phyloP scores from a whole-genome alignment of 1,140 invertebrate genomes.

The Campoletis sonorensis region DNA sequence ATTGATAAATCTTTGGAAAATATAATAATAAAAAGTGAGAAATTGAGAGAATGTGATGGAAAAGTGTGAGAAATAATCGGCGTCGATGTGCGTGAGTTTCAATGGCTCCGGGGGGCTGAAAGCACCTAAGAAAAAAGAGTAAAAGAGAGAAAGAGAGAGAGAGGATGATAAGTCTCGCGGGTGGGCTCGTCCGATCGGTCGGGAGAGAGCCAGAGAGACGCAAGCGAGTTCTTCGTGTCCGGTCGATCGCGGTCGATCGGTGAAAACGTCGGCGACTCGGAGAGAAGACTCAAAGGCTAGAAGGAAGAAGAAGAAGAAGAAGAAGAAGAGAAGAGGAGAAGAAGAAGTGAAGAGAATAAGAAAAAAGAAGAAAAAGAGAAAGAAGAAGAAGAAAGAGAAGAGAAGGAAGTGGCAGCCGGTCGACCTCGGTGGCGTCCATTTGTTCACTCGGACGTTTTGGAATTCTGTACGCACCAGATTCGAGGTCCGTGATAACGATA shows the following conservation, averaged over 20 bases:
- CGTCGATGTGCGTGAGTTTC: slow-evolving; percentile 37
- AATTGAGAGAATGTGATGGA: background rate
- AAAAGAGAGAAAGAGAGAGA: slow-evolving; percentile 9
- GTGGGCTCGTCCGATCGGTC: slow-evolving; percentile 27
- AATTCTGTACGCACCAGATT: slow-evolving; percentile 67
- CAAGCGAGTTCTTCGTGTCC: slow-evolving; percentile 29
- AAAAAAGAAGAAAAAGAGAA: background rate
- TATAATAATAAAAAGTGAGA: slow-evolving; percentile 21
- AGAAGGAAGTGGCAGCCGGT: slow-evolving; percentile 27
- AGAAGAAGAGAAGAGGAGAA: slow-evolving; percentile 16
- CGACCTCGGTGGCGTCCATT: slow-evolving; percentile 62
- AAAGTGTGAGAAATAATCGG: slow-evolving; percentile 37
- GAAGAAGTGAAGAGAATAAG: background rate
- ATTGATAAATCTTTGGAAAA: background rate
- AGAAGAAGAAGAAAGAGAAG: background rate
- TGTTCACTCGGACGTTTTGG: slow-evolving; percentile 58
- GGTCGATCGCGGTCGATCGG: slow-evolving; percentile 43
- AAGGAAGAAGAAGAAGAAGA: slow-evolving; percentile 14
- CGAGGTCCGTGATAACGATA: slow-evolving; percentile 59
- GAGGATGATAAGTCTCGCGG: slow-evolving; percentile 29
- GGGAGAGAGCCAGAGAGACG: background rate
- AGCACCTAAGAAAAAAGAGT: background rate
- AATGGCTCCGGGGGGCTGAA: slow-evolving; percentile 5
- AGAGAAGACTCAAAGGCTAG: slow-evolving; percentile 23
- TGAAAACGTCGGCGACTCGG: slow-evolving; percentile 30